Percentiles rank a stretch among this genome's conserved stretches.
Evolutionary conservation across 2,888 invertebrate genomes (phyloP).

Genomic region (Atrina japonica): DNA sequence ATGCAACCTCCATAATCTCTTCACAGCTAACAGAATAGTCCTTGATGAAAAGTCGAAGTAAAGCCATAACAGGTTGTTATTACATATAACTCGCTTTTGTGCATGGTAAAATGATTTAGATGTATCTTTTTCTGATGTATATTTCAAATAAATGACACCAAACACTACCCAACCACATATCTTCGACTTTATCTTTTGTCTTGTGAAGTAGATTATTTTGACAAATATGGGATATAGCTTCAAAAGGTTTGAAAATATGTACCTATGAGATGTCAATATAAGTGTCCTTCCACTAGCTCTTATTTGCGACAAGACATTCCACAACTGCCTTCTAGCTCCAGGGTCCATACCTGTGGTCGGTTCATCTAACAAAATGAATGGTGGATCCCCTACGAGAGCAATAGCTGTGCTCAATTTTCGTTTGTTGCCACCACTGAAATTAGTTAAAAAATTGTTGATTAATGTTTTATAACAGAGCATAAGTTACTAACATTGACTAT

Average conservation of each 20-base stretch:
- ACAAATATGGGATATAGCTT: no score
- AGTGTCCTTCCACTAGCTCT: slow-evolving; percentile 88
- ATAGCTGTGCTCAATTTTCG: slow-evolving; percentile 77
- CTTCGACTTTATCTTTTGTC: not conserved
- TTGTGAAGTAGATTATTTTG: not conserved
- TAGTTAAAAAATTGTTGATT: not conserved
- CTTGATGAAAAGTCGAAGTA: no score
- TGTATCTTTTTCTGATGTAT: not conserved
- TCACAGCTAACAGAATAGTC: no score
- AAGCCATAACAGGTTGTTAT: no score
- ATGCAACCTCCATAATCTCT: no score
- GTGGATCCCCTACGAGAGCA: slow-evolving; percentile 76
- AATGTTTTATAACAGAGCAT: not conserved
- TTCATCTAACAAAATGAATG: slow-evolving; percentile 75
- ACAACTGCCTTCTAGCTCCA: slow-evolving; percentile 90
- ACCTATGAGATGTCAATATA: slow-evolving; percentile 87
- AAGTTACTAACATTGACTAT: not conserved
- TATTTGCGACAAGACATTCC: slow-evolving; percentile 82
- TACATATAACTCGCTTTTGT: no score
- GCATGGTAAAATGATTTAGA: not conserved
- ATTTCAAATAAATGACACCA: not conserved
- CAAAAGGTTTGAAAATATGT: not conserved
- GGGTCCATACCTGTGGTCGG: no score
- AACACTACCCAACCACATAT: not conserved
- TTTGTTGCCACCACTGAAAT: slow-evolving; percentile 76